Evolutionary conservation across 2,888 invertebrate species (phyloP).

Genomic region (Pseudococcus longispinus): DNA sequence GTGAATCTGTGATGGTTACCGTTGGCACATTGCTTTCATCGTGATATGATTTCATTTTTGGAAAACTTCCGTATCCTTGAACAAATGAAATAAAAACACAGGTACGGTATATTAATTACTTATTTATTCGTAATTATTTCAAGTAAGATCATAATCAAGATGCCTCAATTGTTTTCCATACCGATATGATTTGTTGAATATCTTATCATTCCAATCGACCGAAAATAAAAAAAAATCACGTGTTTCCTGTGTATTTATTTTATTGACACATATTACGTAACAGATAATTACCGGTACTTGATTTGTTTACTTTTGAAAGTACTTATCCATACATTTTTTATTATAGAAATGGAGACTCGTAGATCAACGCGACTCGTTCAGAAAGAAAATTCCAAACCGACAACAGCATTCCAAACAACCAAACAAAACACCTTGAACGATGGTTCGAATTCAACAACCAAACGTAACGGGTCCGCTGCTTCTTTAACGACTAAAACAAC

Average conservation of each 20-base stretch:
- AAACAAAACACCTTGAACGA: background rate
- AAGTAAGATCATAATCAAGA: background rate
- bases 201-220: background rate
- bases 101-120: background rate
- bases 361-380: background rate
- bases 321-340: background rate
- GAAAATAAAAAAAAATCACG: background rate
- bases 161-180: background rate
- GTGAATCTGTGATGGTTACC: background rate
- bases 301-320: background rate
- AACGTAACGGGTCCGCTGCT: background rate
- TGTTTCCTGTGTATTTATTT: background rate
- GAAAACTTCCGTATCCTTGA: background rate
- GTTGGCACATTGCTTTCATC: background rate
- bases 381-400: background rate
- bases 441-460: background rate
- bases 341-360: slow-evolving; percentile 25
- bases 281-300: background rate
- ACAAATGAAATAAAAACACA: background rate
- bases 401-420: background rate
- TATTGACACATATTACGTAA: background rate
- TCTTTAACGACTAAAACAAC: background rate
- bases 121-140: background rate
- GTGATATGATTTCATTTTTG: background rate
- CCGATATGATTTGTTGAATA: background rate